Base-by-base conservation (phyloP, 2,888 invertebrate species). In the Netelia fuscicornis region DNA sequence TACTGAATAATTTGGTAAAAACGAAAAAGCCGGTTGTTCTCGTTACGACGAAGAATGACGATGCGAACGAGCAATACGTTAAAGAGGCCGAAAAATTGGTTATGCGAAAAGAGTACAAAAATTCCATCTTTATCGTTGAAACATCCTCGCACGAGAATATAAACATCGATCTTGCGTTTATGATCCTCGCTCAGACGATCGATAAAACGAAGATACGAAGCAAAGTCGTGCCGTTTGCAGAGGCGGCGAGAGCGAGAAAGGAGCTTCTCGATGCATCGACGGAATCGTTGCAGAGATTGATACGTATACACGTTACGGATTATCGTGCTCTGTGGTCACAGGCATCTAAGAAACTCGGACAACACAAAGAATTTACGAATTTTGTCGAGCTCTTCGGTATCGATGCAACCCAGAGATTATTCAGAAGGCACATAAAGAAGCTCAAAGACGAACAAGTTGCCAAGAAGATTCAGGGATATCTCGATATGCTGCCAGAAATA, bases 71-170 rank as follows among this genome's bases (percentile, higher is more conserved):
- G 90, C 95, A 97, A 86, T 98, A 97, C 87, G 96, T 98, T 0
- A 95, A 97, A 75, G 99, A 99, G 94, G 98, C 98, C 0, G 98
- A 98, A 92, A 96, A 97, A 90, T 94, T 99, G 86, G 96, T 98
- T 44, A 96, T 96, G 91, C 95, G 98, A 76, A 98, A 98, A 94
- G 99, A 99, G 94, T 98, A 98, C 94, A 98, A 98, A 92, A 97
- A 97, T 84, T 96, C 96, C 90, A 97, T 99, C 89, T 97, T 97
- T 2, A 95, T 99, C 62, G 97, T 99, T 78, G 99, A 99, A 95
- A 98, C 98, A 0, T 99, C 99, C 8, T 97, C 99, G 17, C 98
- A 99, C 92, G 98, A 98, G 91, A 98, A 98, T 91, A 98, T 99
- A 87, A 99, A 99, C 93, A 97, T 99, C 56, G 99, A 99, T 92